Evolutionary conservation across 2,888 invertebrate genomes (phyloP), one percentile per base, ranked within the genome.

Genomic region (Synergus laeviventris): DNA sequence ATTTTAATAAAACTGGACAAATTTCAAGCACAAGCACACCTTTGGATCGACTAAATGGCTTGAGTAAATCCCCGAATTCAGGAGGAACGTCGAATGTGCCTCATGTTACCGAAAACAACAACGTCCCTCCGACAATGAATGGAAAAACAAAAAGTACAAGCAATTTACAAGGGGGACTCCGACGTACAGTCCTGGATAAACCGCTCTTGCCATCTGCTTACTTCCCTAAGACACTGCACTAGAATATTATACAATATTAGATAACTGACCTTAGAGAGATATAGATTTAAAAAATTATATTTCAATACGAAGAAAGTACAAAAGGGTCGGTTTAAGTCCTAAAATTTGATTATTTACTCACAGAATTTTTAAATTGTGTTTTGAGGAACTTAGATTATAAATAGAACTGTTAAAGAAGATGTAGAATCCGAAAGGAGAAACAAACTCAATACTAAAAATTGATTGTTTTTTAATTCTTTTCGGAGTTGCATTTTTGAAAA

Each of bases 21-120:
- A 91, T 91, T 73, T 86, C 90, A 3, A 89, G 87, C 75, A 91
- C 91, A 2, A 91, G 91, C 76, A 91, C 91, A 24, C 91, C 91
- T n/a, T 76, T 91, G 82, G 91, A 91, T 77, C 88, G 91, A 60
- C 80, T 87, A 8, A 89, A 88, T 78, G 81, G 85, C 12, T 80
- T 87, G 24, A 84, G 82, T 66, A 88, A 85, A 83, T 78, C 74
- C 73, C 11, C 86, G 85, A 60, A 85, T 86, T 21, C 62, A 0
- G 70, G 70, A n/a, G 70, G 70, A 8, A 70, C n/a, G 12, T 36
- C 76, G 24, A 80, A 76, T 21, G 16, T 70, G 2, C 54, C 79
- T 11, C 66, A 39, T 49, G 24, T 59, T 16, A 79, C 74, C 21
- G 90, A 90, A 76, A 90, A 89, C 75, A 90, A 87, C 76, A 90